Conservation (phyloP, 2,888 invertebrate genomes). For the Drosophila kambysellisi region DNA sequence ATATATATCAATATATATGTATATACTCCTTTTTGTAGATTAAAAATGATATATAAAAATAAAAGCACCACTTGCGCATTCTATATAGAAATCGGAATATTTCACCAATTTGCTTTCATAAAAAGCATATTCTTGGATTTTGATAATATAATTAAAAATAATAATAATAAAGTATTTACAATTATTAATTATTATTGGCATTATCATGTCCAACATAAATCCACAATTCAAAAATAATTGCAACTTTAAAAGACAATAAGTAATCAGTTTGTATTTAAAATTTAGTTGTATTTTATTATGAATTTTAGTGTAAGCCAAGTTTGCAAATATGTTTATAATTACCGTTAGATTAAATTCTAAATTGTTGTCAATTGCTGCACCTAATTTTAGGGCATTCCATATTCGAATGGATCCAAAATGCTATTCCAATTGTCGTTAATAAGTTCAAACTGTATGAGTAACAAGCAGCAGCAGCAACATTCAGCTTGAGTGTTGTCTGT, state of each 20-base stretch:
- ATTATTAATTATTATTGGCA: background rate
- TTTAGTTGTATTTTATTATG: background rate
- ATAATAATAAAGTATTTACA: background rate
- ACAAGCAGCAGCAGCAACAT: conserved; percentile 18
- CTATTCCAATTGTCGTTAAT: conserved; percentile 52
- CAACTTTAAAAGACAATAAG: no score
- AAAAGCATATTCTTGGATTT: no score
- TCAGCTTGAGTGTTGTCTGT: conserved; percentile 36
- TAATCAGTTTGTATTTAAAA: background rate
- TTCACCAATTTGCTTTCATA: background rate
- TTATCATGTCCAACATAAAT: no score
- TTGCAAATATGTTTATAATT: background rate
- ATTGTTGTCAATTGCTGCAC: background rate
- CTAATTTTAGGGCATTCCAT: background rate
- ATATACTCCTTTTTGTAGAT: background rate
- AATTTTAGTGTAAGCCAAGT: background rate
- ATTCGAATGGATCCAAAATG: background rate
- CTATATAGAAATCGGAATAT: background rate
- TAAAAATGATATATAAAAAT: background rate
- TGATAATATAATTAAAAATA: background rate
- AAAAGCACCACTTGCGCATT: background rate
- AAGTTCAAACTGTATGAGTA: conserved; percentile 54
- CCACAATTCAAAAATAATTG: background rate
- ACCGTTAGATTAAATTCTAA: background rate
- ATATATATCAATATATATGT: background rate